Conservation (phyloP, 2,888 invertebrate species). For the Melanotus villosus region DNA sequence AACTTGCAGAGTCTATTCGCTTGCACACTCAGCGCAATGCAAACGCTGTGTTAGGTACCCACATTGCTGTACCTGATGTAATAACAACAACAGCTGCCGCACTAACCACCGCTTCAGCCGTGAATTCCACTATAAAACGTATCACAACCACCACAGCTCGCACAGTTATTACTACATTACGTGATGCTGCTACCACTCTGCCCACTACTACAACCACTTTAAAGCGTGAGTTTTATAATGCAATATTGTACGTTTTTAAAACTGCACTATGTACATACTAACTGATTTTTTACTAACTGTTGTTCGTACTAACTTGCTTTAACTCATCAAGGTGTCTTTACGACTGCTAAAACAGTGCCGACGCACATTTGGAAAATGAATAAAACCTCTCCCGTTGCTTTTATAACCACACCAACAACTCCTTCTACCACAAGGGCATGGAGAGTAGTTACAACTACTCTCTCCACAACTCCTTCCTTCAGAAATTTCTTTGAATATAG, state of each 20-base stretch:
- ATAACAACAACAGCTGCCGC: slow-evolving; percentile 71
- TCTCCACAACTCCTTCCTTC: slow-evolving; percentile 52
- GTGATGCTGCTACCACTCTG: slow-evolving; percentile 57
- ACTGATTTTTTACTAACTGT: slow-evolving; percentile 39
- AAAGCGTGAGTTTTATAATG: slow-evolving; percentile 70
- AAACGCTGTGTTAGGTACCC: slow-evolving; percentile 77
- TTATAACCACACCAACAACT: slow-evolving; percentile 68
- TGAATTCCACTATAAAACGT: slow-evolving; percentile 59
- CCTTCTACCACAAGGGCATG: slow-evolving; percentile 61
- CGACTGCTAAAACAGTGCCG: slow-evolving; percentile 67
- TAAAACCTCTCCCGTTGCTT: slow-evolving; percentile 62
- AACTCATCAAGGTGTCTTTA: slow-evolving; percentile 32
- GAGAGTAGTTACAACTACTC: slow-evolving; percentile 55
- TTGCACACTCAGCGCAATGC: slow-evolving; percentile 83
- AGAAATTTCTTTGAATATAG: slow-evolving; percentile 66
- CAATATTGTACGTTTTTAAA: neutral
- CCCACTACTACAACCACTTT: slow-evolving; percentile 69
- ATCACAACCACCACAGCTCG: slow-evolving; percentile 67
- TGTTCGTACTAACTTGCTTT: slow-evolving; percentile 28
- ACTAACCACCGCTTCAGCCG: slow-evolving; percentile 64
- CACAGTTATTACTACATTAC: slow-evolving; percentile 57
- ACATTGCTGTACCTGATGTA: slow-evolving; percentile 72
- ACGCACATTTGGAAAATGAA: slow-evolving; percentile 52
- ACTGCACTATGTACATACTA: slow-evolving; percentile 61
- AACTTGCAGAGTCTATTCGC: slow-evolving; percentile 74